Base-by-base conservation (phyloP, 2,797 vertebrate genomes). In the Chelon labrosus region DNA sequence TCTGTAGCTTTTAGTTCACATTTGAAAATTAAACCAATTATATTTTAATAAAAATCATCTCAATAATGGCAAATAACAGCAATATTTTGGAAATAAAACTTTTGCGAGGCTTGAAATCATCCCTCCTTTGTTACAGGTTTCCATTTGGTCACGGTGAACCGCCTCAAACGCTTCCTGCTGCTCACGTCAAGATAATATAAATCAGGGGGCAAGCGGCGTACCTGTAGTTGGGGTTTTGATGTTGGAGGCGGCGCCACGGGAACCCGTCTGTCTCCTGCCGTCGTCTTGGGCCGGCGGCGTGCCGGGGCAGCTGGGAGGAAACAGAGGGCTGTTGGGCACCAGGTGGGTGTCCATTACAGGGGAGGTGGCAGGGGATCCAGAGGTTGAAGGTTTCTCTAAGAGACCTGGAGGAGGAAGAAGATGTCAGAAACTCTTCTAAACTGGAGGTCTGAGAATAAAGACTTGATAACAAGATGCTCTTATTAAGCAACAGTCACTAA, bases 261-360 rank as follows among this genome's bases (percentile, higher is more conserved):
- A 68, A 50, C 88, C 73, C 0, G 85, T 67, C 69, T 88, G 85
- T 51, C 89, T 94, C 91, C 92, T 91, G 88, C 75, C 61, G 83
- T 94, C 94, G 16, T 95, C 93, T 13, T 88, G 91, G 41, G 89
- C 85, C 10, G 91, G 88, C 2, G 91, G 93, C 0, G 93, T 92
- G 42, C 89, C 86, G 3, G 92, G 93, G 77, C 92, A 91, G 83
- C 93, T 91, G 62, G 94, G 91, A 63, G 93, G 91, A 79, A 93
- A 92, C 42, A 92, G 84, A 0, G 94, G 92, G 62, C 91, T 94
- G 75, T 63, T 90, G 64, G 92, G 91, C 39, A 93, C 92, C 83
- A 92, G 90, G 80, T 94, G 93, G 79, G 83, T 74, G 56, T 95
- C 93, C n/a, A 84, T 70, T 6, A 80, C 68, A 16, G 91, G 91